phyloP scores from a whole-genome alignment of 1,140 invertebrate genomes.

The Parapsyche elsis region DNA sequence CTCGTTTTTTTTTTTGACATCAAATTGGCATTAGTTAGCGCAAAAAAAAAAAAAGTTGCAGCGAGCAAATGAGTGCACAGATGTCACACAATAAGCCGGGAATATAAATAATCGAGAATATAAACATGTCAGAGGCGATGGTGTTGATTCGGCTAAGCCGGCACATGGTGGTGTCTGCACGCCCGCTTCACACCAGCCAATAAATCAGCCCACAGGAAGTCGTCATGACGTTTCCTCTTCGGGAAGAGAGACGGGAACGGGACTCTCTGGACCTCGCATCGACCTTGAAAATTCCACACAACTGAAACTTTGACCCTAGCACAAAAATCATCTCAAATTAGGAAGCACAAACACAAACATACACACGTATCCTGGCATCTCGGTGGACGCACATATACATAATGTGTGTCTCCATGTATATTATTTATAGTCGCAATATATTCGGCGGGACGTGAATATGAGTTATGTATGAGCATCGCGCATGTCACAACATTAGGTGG shows the following conservation, averaged over 20 bases:
- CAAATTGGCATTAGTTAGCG: neutral
- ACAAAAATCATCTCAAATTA: too few species aligned
- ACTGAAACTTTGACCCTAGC: neutral
- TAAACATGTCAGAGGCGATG: constrained; percentile 34
- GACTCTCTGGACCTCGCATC: neutral
- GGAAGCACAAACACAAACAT: too few species aligned
- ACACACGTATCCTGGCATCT: neutral
- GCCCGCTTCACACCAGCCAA: constrained; percentile 31
- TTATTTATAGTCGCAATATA: constrained; percentile 41
- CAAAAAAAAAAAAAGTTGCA: neutral
- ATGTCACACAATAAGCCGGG: constrained; percentile 7
- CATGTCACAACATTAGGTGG: neutral
- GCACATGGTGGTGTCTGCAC: constrained; percentile 52
- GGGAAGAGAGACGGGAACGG: neutral
- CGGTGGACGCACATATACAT: neutral
- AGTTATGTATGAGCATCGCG: constrained; percentile 40
- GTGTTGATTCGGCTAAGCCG: constrained; percentile 42
- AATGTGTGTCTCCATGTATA: constrained; percentile 18
- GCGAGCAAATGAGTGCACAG: neutral
- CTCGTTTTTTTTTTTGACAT: neutral
- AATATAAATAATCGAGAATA: constrained; percentile 28
- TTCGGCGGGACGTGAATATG: constrained; percentile 45
- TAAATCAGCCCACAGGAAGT: constrained; percentile 56
- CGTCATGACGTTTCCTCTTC: constrained; percentile 52
- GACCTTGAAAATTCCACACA: neutral